Conservation (phyloP, 2,888 invertebrate genomes). For the Ennomos quercinarius region DNA sequence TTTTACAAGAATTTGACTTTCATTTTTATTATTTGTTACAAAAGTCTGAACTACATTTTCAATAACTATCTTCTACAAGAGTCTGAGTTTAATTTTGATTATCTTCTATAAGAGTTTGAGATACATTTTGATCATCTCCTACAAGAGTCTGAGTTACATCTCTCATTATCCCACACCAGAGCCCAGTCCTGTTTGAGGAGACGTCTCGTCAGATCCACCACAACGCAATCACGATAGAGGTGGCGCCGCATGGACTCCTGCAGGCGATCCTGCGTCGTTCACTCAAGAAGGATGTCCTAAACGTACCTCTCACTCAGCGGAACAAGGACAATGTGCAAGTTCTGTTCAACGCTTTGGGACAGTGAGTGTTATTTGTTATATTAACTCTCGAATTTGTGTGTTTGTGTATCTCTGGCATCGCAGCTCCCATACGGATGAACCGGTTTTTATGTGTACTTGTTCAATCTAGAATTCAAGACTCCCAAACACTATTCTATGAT, state of each 20-base stretch:
- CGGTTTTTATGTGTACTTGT: too few relatives aligned
- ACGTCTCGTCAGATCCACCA: slow-evolving; percentile 91
- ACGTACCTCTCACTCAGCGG: slow-evolving; percentile 91
- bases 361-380: slow-evolving; percentile 72
- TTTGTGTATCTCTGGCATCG: too few relatives aligned
- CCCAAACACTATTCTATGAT: too few relatives aligned
- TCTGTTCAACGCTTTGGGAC: slow-evolving; percentile 87
- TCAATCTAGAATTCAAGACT: too few relatives aligned
- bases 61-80: slow-evolving; percentile 32
- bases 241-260: slow-evolving; percentile 95
- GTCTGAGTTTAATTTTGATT: background rate
- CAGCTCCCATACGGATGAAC: too few relatives aligned
- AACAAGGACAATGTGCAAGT: slow-evolving; percentile 87
- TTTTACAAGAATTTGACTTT: too few relatives aligned
- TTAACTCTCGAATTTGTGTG: too few relatives aligned
- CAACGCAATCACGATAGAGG: slow-evolving; percentile 94
- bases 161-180: slow-evolving; percentile 58
- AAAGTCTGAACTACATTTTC: too few relatives aligned
- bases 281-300: slow-evolving; percentile 88
- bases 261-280: slow-evolving; percentile 94
- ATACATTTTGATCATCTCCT: slow-evolving; percentile 30
- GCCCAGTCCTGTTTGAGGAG: slow-evolving; percentile 92
- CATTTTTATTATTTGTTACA: background rate
- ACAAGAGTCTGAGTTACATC: background rate
- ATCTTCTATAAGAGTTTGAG: too few relatives aligned